phyloP scores from a whole-genome alignment of 1,140 invertebrate species.

The Drosophila kikkawai region DNA sequence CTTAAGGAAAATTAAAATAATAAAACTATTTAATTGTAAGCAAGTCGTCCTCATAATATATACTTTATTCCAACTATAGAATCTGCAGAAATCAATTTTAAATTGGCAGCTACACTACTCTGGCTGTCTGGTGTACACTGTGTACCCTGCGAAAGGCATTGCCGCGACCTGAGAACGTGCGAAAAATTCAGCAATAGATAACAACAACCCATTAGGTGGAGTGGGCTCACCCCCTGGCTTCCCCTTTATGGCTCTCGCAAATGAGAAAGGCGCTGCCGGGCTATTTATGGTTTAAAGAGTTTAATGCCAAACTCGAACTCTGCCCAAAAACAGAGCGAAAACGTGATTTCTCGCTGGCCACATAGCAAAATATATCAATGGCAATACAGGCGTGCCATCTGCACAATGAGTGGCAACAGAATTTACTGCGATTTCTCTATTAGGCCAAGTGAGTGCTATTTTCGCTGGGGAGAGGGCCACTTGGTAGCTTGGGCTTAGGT shows the following conservation, averaged over 20 bases:
- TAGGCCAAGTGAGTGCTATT: constrained; percentile 47
- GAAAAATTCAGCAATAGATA: constrained; percentile 58
- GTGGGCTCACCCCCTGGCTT: constrained; percentile 1
- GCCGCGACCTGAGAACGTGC: constrained; percentile 51
- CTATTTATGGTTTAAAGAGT: constrained; percentile 68
- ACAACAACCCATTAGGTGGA: constrained; percentile 31
- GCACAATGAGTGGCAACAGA: constrained; percentile 35
- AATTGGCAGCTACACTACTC: neutral
- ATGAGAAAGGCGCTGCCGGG: constrained; percentile 33
- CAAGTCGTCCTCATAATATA: neutral
- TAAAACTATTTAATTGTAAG: neutral
- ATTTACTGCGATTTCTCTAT: constrained; percentile 61
- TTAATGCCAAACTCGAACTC: constrained; percentile 17
- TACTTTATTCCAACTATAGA: neutral
- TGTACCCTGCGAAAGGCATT: constrained; percentile 1
- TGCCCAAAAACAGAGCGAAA: constrained; percentile 24
- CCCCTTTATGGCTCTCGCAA: constrained; percentile 32
- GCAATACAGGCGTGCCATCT: constrained; percentile 56
- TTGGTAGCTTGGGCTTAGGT: constrained; percentile 22
- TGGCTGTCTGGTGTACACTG: constrained; percentile 21
- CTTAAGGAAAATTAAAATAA: neutral
- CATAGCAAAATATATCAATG: constrained; percentile 38
- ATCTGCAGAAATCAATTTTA: neutral
- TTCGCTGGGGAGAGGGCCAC: constrained; percentile 1
- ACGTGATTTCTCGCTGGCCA: constrained; percentile 52